Conservation (phyloP, 2,113 vertebrate species). For the Sitta europaea region DNA sequence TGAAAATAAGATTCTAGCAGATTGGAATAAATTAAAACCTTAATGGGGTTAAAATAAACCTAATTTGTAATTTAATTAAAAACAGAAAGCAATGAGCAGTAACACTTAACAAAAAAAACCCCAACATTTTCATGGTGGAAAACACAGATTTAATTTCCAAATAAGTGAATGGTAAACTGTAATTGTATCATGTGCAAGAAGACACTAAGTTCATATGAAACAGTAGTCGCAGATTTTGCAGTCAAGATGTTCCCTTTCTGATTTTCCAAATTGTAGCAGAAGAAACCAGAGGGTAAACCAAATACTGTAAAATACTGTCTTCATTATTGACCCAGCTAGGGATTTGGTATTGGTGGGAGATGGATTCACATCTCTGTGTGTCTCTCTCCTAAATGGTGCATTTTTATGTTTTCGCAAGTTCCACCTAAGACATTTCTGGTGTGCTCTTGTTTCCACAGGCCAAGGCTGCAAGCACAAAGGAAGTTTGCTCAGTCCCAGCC, state of each 20-base stretch:
- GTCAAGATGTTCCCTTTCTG: slow-evolving; percentile 39
- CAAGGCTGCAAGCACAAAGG: slow-evolving; percentile 97
- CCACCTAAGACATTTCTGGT: not conserved
- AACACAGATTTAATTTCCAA: slow-evolving; percentile 31
- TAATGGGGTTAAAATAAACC: not conserved
- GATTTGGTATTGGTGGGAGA: not conserved
- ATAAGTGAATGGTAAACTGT: slow-evolving; percentile 11
- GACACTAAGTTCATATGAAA: not conserved
- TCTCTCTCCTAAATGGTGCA: not conserved
- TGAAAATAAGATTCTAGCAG: not conserved
- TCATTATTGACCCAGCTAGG: not conserved
- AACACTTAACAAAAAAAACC: not conserved
- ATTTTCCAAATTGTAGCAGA: not conserved
- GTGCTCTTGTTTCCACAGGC: slow-evolving; percentile 74
- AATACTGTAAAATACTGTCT: not conserved
- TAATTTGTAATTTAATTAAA: slow-evolving; percentile 36
- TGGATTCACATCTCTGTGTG: not conserved
- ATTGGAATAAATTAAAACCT: slow-evolving; percentile 14
- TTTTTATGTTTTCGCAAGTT: not conserved
- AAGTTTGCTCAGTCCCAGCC: slow-evolving; percentile 99
- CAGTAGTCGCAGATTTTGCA: slow-evolving; percentile 6
- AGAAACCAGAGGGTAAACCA: not conserved
- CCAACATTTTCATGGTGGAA: not conserved
- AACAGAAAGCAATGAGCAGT: not conserved
- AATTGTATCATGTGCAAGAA: not conserved